phyloP scores from a whole-genome alignment of 2,797 vertebrate species.

The Microcaecilia unicolor region DNA sequence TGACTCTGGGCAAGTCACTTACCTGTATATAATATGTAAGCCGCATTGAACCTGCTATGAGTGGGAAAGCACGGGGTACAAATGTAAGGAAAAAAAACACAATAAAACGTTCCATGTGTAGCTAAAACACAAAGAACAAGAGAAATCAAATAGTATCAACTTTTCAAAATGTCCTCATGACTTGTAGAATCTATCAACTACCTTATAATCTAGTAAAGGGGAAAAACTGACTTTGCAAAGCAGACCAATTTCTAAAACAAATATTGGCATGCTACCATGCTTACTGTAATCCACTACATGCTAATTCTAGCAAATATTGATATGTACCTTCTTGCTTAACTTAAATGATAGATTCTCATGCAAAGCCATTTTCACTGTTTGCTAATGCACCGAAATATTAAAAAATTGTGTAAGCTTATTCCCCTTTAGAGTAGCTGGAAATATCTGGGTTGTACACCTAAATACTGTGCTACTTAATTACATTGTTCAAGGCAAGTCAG shows the following conservation, averaged over 20 bases:
- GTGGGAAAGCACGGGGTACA: no score
- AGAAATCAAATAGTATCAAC: no score
- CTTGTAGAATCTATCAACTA: no score
- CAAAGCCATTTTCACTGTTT: conserved; percentile 30
- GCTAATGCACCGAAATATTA: conserved; percentile 10
- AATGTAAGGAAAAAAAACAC: no score
- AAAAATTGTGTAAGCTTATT: conserved; percentile 15
- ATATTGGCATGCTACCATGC: conserved; percentile 16
- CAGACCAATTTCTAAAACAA: conserved; percentile 31
- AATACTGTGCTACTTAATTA: conserved; percentile 10
- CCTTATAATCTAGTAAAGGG: no score
- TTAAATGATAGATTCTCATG: conserved; percentile 16
- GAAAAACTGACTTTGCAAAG: conserved; percentile 17
- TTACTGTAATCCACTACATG: conserved; percentile 18
- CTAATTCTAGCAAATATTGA: conserved; percentile 35
- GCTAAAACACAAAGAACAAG: no score
- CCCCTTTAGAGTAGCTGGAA: conserved; percentile 10
- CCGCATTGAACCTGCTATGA: no score
- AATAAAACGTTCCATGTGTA: no score
- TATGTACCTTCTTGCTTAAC: conserved; percentile 10
- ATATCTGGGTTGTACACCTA: conserved; percentile 11
- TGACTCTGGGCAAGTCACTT: no score
- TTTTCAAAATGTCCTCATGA: no score
- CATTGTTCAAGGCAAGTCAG: neutral
- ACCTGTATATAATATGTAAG: no score